Percentiles rank a stretch among this genome's conserved stretches.
Evolutionary conservation across 2,888 invertebrate species (phyloP).

Genomic region (Gymnoscelis rufifasciata): DNA sequence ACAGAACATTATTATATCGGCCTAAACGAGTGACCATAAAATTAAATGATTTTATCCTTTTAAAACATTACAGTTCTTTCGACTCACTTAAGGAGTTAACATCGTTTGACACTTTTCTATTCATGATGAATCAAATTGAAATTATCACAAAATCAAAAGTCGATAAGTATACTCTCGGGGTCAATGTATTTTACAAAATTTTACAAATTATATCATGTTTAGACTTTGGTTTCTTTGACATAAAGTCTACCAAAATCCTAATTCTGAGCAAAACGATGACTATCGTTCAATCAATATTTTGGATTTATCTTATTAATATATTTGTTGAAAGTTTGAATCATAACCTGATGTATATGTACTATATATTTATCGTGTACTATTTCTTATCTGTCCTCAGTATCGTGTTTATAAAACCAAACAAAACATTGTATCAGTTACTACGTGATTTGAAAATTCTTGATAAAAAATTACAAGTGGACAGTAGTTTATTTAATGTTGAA

Average conservation of each 20-base stretch:
- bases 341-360: not conserved
- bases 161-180: too few species aligned
- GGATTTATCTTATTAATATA: not conserved
- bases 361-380: not conserved
- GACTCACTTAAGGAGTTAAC: too few species aligned
- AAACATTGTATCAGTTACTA: not conserved
- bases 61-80: too few species aligned
- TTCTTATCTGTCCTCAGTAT: not conserved
- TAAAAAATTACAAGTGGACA: not conserved
- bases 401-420: not conserved
- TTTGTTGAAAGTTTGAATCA: not conserved
- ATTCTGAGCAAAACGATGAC: not conserved
- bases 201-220: not conserved
- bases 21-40: too few species aligned
- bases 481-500: not conserved
- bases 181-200: not conserved
- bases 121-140: too few species aligned
- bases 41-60: too few species aligned
- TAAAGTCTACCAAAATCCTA: not conserved
- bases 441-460: not conserved
- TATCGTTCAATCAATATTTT: not conserved
- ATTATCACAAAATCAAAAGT: too few species aligned
- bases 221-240: not conserved
- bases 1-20: too few species aligned
- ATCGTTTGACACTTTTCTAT: too few species aligned